A percentile compares a stretch with the other conserved stretches of the same genome.
phyloP scores from a whole-genome alignment of 2,113 vertebrate species.

The Trachemys scripta region DNA sequence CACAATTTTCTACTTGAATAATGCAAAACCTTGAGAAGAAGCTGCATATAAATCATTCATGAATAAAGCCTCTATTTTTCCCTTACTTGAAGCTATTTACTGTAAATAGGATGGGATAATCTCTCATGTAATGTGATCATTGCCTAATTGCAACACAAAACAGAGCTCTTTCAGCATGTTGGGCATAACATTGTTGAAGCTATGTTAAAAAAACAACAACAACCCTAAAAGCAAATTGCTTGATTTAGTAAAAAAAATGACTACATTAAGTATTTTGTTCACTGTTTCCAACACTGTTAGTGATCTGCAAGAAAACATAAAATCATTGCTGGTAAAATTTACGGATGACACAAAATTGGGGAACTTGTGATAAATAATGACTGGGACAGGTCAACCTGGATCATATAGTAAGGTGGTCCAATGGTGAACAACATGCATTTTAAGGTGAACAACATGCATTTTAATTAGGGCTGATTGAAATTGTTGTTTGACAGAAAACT shows the following conservation, averaged over 20 bases:
- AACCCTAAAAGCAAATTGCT: slow-evolving; percentile 59
- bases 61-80: slow-evolving; percentile 58
- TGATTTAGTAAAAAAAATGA: slow-evolving; percentile 31
- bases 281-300: not conserved
- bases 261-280: slow-evolving; percentile 43
- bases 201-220: slow-evolving; percentile 11
- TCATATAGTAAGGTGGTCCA: not conserved
- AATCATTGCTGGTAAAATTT: not conserved
- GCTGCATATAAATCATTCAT: slow-evolving; percentile 69
- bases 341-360: not conserved
- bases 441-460: not conserved
- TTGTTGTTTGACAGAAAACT: not conserved
- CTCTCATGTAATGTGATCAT: slow-evolving; percentile 71
- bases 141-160: slow-evolving; percentile 67
- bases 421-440: not conserved
- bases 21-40: slow-evolving; percentile 59
- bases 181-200: slow-evolving; percentile 41
- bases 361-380: not conserved
- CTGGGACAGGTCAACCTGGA: not conserved
- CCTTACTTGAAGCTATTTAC: slow-evolving; percentile 70
- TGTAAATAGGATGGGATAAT: slow-evolving; percentile 67
- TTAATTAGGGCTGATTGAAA: not conserved
- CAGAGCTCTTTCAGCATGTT: not conserved
- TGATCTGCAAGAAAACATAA: not conserved
- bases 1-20: slow-evolving; percentile 48